Conservation (phyloP, 2,888 invertebrate species). For the Tetanocera ferruginea region DNA sequence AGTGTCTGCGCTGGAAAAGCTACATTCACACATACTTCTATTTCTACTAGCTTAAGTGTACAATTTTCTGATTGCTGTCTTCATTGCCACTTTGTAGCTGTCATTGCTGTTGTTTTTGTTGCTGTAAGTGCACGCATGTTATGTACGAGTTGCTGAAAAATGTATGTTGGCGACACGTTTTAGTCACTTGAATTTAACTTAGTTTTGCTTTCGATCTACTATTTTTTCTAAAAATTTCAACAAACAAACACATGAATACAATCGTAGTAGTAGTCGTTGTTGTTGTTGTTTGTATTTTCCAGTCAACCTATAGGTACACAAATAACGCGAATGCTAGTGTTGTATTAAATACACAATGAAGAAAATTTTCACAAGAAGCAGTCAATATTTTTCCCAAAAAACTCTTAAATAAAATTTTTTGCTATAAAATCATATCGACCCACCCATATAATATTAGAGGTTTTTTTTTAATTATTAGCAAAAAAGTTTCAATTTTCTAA, state of each 20-base stretch:
- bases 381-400: too few species aligned
- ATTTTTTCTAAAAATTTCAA: background rate
- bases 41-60: background rate
- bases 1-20: constrained; percentile 32
- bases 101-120: constrained; percentile 2
- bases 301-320: background rate
- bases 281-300: background rate
- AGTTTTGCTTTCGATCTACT: background rate
- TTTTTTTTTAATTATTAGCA: too few species aligned
- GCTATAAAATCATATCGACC: too few species aligned
- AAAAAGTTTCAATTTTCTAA: too few species aligned
- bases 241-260: background rate
- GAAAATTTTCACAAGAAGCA: too few species aligned
- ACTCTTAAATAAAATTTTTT: too few species aligned
- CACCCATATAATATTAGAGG: too few species aligned
- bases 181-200: background rate
- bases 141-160: background rate
- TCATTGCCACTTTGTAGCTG: constrained; percentile 20
- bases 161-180: constrained; percentile 18
- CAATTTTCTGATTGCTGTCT: constrained; percentile 21
- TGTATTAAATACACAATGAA: too few species aligned
- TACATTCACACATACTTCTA: constrained; percentile 22
- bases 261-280: too few species aligned
- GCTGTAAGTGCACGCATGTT: constrained; percentile 14
- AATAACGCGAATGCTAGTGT: too few species aligned